Conservation (phyloP, 2,113 vertebrate species). For the Lathamus discolor region DNA sequence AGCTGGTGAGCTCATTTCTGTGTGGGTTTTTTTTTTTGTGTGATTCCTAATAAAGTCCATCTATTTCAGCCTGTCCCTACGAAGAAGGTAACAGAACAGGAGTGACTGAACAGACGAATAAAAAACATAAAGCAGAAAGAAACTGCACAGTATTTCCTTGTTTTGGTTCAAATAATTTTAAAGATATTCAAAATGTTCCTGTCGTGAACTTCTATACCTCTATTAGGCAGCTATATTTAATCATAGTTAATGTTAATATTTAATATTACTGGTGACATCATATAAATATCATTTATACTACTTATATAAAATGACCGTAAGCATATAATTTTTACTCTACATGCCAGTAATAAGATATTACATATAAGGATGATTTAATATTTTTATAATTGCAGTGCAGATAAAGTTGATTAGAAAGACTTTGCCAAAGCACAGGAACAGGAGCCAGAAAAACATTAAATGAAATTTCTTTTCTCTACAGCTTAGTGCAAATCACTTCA, state of each 20-base stretch:
- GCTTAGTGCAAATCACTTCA: conserved; percentile 5
- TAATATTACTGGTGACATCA: neutral
- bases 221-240: neutral
- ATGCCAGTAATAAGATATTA: neutral
- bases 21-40: neutral
- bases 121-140: neutral
- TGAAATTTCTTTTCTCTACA: neutral
- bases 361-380: neutral
- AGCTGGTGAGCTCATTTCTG: neutral
- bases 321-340: neutral
- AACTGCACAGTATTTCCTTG: neutral
- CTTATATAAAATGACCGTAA: neutral
- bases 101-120: neutral
- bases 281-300: neutral
- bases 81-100: neutral
- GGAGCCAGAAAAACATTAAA: neutral
- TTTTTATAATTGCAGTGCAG: neutral
- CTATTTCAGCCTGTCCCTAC: neutral
- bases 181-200: neutral
- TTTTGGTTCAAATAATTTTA: neutral
- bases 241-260: neutral
- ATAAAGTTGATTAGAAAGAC: neutral
- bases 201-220: neutral
- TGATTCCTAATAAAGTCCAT: neutral
- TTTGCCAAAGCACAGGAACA: neutral